Base-by-base conservation (phyloP, 2,113 vertebrate species). In the Lipophrys pholis region DNA sequence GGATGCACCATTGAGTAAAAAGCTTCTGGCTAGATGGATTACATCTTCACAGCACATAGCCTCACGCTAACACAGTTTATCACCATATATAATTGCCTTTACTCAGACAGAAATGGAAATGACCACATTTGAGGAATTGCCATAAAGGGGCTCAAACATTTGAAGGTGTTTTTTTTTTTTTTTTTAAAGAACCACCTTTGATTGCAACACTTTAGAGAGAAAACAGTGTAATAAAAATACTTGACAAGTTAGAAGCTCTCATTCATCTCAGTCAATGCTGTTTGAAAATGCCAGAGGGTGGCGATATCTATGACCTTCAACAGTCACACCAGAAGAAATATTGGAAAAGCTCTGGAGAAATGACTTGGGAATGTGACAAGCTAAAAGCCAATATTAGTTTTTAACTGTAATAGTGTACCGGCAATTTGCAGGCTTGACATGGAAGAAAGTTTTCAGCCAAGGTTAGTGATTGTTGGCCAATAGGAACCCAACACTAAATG, bases 251-350 rank as follows among this genome's bases (percentile, higher is more conserved):
- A 42, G 43, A 39, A 38, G 10, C 48, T 65, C 17, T 14, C 43
- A 75, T 57, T 70, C 55, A 68, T 79, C 56, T 59, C 35, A 14
- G 66, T 62, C 36, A 62, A 7, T 56, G 56, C 11, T 50, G 54
- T 55, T 56, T 83, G 39, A 70, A 69, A 61, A 66, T 70, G 68
- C 66, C 61, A 63, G 51, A 30, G 57, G 67, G 60, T 65, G 30
- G 0, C 46, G 3, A 48, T 50, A 38, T 59, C 30, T 71, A 54
- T 76, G 76, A 73, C 63, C 70, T 71, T 61, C 38, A 67, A 5
- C 54, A 67, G 30, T 66, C 80, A 52, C 8, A 68, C 35, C 36
- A 53, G 11, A 30, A 56, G 30, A 64, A 40, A 60, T 50, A 70
- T 41, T 40, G 40, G 5, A 9, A 43, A 68, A 14, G n/a, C 52